Percentiles rank a stretch among this genome's conserved stretches.
phyloP scores from a whole-genome alignment of 2,113 vertebrate species.

The Xiphophorus maculatus region DNA sequence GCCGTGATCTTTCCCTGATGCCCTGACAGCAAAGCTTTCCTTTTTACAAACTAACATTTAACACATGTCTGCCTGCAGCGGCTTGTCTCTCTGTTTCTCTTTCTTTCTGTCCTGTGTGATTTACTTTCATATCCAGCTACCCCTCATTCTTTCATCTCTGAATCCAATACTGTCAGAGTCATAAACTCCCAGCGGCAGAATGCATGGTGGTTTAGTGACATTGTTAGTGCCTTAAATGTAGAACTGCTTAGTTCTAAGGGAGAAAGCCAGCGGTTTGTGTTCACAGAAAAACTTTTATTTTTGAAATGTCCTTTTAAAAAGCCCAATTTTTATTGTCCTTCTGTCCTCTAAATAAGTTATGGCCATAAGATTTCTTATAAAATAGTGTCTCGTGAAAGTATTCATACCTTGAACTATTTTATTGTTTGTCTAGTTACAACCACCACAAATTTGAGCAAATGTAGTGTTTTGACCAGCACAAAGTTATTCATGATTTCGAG shows the following conservation, averaged over 20 bases:
- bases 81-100: slow-evolving; percentile 44
- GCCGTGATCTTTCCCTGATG: slow-evolving; percentile 25
- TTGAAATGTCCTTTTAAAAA: slow-evolving; percentile 15
- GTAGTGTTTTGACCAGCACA: too few relatives aligned
- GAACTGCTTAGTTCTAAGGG: slow-evolving; percentile 43
- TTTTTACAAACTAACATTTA: slow-evolving; percentile 41
- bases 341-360: too few relatives aligned
- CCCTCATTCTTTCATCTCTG: slow-evolving; percentile 55
- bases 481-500: too few relatives aligned
- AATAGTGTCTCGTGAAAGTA: too few relatives aligned
- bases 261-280: slow-evolving; percentile 38
- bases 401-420: too few relatives aligned
- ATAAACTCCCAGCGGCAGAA: slow-evolving; percentile 55
- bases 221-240: slow-evolving; percentile 56
- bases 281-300: slow-evolving; percentile 21
- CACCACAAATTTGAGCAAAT: too few relatives aligned
- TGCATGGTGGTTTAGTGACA: slow-evolving; percentile 54
- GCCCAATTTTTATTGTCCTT: background rate
- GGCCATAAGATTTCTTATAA: too few relatives aligned
- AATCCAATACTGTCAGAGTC: slow-evolving; percentile 51
- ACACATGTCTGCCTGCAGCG: slow-evolving; percentile 33
- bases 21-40: slow-evolving; percentile 23
- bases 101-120: slow-evolving; percentile 52
- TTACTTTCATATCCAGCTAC: slow-evolving; percentile 46
- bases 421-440: too few relatives aligned